Conservation (phyloP, 2,888 invertebrate species). For the Diplazon laetatorius region DNA sequence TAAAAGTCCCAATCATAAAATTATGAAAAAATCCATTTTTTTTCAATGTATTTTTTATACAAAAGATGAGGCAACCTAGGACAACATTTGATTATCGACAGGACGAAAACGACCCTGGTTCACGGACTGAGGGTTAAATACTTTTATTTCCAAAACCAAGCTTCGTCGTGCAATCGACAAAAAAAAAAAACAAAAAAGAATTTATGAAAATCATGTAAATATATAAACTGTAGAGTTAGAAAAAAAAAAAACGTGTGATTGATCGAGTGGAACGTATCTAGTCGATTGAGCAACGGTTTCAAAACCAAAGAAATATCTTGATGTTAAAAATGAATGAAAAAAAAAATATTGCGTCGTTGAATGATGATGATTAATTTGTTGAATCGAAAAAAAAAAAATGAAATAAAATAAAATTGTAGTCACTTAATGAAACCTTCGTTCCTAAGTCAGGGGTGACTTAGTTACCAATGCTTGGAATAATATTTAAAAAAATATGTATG, state of each 20-base stretch:
- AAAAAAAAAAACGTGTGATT: slow-evolving; percentile 44
- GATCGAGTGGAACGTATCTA: slow-evolving; percentile 35
- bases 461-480: background rate
- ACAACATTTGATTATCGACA: too few species aligned
- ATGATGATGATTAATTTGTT: slow-evolving; percentile 12
- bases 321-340: slow-evolving; percentile 29
- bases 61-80: too few species aligned
- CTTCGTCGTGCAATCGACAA: slow-evolving; percentile 41
- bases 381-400: too few species aligned
- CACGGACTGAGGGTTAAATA: too few species aligned
- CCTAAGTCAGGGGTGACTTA: background rate
- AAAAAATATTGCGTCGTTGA: slow-evolving; percentile 35
- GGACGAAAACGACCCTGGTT: too few species aligned
- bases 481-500: background rate
- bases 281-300: slow-evolving; percentile 15
- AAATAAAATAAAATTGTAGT: slow-evolving; percentile 3
- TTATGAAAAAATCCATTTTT: too few species aligned
- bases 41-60: too few species aligned
- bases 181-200: slow-evolving; percentile 7
- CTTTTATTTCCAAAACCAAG: slow-evolving; percentile 17
- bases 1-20: too few species aligned
- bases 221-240: slow-evolving; percentile 38
- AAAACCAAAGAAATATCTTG: slow-evolving; percentile 16
- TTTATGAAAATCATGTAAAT: too few species aligned
- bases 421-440: background rate